These are phyloP conservation scores for Monodelphis domestica DNA, from an alignment of 2,797 vertebrate genomes.

Conservation along the genomic window DNA sequence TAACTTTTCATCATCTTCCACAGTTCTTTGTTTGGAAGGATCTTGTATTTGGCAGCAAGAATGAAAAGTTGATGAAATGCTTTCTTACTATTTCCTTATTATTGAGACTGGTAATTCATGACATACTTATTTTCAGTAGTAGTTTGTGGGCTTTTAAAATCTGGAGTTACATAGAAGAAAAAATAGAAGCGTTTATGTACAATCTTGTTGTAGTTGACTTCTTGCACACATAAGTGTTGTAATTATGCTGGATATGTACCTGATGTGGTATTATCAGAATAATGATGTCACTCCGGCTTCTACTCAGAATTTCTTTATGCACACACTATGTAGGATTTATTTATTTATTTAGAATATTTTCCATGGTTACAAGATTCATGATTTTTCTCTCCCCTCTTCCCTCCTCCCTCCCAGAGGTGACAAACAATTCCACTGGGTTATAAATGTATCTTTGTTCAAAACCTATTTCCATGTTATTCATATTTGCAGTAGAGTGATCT, in stretches of 20 bases:
- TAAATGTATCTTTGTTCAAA: no score
- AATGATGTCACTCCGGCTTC: neutral
- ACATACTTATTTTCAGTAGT: slow-evolving; percentile 19
- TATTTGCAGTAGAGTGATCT: no score
- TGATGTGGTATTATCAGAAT: neutral
- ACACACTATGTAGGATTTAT: no score
- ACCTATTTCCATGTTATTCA: no score
- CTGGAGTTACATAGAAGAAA: neutral
- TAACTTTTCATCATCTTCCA: slow-evolving; percentile 42
- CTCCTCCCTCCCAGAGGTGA: no score
- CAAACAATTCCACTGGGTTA: no score
- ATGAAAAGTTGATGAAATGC: slow-evolving; percentile 24
- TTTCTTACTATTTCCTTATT: slow-evolving; percentile 26
- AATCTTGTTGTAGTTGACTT: neutral
- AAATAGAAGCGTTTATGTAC: neutral
- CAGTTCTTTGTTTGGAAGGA: slow-evolving; percentile 24
- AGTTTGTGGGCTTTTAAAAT: neutral
- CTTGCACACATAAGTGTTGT: neutral
- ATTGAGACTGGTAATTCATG: slow-evolving; percentile 35
- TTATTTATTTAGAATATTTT: no score
- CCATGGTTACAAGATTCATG: no score
- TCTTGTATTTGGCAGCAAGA: slow-evolving; percentile 28
- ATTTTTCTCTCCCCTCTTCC: no score
- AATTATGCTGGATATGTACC: neutral
- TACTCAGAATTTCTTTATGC: neutral